These are phyloP conservation scores for Trichomycterus rosablanca DNA, from an alignment of 2,113 vertebrate species.

Conservation along the genomic window DNA sequence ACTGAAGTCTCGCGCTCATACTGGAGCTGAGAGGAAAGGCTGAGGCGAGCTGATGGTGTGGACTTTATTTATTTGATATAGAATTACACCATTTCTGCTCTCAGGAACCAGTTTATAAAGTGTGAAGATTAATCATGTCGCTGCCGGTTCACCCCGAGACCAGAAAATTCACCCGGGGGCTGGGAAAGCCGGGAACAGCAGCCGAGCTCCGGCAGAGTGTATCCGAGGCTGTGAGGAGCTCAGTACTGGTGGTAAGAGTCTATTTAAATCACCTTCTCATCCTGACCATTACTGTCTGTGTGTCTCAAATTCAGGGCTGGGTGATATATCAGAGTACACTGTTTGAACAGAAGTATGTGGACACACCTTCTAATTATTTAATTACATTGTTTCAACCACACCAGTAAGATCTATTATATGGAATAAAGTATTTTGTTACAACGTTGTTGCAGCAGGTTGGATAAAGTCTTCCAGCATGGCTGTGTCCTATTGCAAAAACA, in stretches of 20 bases:
- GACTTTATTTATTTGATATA: neutral
- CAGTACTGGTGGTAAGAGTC: slow-evolving; percentile 86
- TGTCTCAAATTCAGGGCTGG: too few species aligned
- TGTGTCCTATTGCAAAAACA: too few species aligned
- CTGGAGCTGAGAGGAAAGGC: slow-evolving; percentile 12
- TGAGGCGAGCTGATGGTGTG: slow-evolving; percentile 31
- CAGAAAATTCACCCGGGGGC: slow-evolving; percentile 86
- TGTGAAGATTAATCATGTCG: slow-evolving; percentile 51
- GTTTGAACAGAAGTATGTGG: too few species aligned
- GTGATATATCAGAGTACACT: neutral
- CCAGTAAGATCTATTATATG: too few species aligned
- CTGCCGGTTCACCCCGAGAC: slow-evolving; percentile 75
- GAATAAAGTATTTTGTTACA: too few species aligned
- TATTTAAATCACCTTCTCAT: neutral
- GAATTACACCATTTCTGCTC: neutral
- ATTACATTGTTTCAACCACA: too few species aligned
- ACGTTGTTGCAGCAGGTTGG: too few species aligned
- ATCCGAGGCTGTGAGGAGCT: slow-evolving; percentile 90
- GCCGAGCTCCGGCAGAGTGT: slow-evolving; percentile 94
- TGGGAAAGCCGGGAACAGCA: slow-evolving; percentile 92
- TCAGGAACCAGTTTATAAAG: slow-evolving; percentile 23
- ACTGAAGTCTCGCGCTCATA: slow-evolving; percentile 36
- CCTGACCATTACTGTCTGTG: neutral
- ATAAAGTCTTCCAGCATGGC: too few species aligned
- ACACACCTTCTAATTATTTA: too few species aligned